Evolutionary conservation across 1,140 invertebrate species (phyloP).

Genomic region (Drosophila albomicans): DNA sequence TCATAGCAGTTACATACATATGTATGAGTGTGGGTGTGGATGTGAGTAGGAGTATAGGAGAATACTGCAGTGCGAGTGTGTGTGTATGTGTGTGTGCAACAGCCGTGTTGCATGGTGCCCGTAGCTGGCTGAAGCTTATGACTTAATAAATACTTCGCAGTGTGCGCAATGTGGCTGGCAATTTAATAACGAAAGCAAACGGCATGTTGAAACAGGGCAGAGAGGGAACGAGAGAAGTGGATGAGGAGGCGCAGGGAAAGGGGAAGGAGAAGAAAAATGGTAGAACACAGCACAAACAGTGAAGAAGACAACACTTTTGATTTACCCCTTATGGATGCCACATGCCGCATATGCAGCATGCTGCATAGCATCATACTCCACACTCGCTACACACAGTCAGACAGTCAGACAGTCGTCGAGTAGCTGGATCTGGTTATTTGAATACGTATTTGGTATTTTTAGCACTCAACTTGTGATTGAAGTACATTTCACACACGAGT

Average conservation of each 20-base stretch:
- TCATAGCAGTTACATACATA: slow-evolving; percentile 6
- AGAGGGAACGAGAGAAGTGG: slow-evolving; percentile 4
- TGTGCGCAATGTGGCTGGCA: slow-evolving; percentile 75
- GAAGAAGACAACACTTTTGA: slow-evolving; percentile 39
- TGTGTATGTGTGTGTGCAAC: slow-evolving; percentile 12
- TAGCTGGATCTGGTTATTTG: slow-evolving; percentile 21
- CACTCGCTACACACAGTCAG: too few species aligned
- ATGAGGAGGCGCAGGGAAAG: neutral
- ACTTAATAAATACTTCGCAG: slow-evolving; percentile 80
- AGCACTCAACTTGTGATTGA: slow-evolving; percentile 17
- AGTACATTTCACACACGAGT: slow-evolving; percentile 11
- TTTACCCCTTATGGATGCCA: slow-evolving; percentile 46
- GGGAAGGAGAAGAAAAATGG: neutral
- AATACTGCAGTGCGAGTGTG: neutral
- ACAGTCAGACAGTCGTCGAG: too few species aligned
- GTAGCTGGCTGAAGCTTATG: slow-evolving; percentile 60
- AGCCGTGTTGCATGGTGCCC: slow-evolving; percentile 20
- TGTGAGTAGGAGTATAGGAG: neutral
- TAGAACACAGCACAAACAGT: neutral
- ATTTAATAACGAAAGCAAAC: slow-evolving; percentile 80
- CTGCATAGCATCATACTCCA: slow-evolving; percentile 3
- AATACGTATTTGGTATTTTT: slow-evolving; percentile 26
- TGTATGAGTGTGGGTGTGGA: neutral
- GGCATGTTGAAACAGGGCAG: slow-evolving; percentile 47
- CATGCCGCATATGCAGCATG: slow-evolving; percentile 3